phyloP scores from a whole-genome alignment of 2,888 invertebrate genomes.

The Polylopha cassiicola region DNA sequence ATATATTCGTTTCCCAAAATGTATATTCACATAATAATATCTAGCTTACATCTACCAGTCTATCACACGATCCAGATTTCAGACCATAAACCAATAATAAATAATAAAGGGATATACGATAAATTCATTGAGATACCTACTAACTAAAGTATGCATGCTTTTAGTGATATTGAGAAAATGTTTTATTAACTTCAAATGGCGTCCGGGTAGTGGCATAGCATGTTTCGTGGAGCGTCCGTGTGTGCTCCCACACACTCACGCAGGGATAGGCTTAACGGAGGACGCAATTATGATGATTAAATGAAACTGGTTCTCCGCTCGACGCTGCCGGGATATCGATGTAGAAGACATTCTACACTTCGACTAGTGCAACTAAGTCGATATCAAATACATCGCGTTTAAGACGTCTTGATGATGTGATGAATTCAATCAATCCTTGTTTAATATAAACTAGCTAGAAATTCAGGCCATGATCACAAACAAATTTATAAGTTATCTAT shows the following conservation, averaged over 20 bases:
- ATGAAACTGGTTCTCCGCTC: slow-evolving; percentile 68
- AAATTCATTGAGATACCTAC: too few relatives aligned
- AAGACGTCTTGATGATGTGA: neutral
- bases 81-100: neutral
- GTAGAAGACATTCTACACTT: slow-evolving; percentile 46
- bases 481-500: too few relatives aligned
- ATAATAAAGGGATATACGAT: too few relatives aligned
- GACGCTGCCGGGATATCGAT: slow-evolving; percentile 45
- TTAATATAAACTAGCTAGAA: too few relatives aligned
- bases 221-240: slow-evolving; percentile 28
- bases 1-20: neutral
- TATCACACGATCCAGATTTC: too few relatives aligned
- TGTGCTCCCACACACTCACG: slow-evolving; percentile 39
- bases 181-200: slow-evolving; percentile 18
- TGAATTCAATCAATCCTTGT: too few relatives aligned
- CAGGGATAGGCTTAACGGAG: slow-evolving; percentile 66
- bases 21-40: too few relatives aligned
- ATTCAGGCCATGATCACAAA: too few relatives aligned
- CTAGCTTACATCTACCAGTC: too few relatives aligned
- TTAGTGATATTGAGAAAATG: slow-evolving; percentile 17
- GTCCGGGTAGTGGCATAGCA: slow-evolving; percentile 20
- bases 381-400: slow-evolving; percentile 11
- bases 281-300: slow-evolving; percentile 75
- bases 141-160: too few relatives aligned
- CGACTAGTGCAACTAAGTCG: slow-evolving; percentile 25